Conservation (phyloP, 2,888 invertebrate species). For the Lamproptera curius region DNA sequence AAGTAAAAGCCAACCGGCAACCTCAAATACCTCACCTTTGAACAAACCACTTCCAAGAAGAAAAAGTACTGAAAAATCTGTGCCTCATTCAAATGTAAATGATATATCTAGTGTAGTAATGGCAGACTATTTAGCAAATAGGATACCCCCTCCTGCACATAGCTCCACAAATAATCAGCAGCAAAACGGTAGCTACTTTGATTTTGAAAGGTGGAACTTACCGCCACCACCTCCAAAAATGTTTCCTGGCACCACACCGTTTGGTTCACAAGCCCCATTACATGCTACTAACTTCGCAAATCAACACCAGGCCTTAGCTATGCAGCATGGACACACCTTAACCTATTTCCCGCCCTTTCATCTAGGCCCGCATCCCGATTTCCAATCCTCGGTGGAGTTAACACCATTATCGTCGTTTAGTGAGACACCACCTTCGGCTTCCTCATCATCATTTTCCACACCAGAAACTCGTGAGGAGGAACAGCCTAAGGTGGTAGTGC, state of each 20-base stretch:
- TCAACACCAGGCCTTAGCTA: slow-evolving; percentile 82
- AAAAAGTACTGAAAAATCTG: slow-evolving; percentile 78
- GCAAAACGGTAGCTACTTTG: slow-evolving; percentile 85
- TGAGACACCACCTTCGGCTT: slow-evolving; percentile 78
- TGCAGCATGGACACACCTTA: slow-evolving; percentile 83
- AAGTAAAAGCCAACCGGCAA: slow-evolving; percentile 56
- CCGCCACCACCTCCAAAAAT: slow-evolving; percentile 84
- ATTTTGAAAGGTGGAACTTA: slow-evolving; percentile 89
- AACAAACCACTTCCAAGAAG: slow-evolving; percentile 67
- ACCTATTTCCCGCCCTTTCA: slow-evolving; percentile 89
- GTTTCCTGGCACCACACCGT: slow-evolving; percentile 79
- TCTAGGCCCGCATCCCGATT: slow-evolving; percentile 83
- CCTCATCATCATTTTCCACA: slow-evolving; percentile 76
- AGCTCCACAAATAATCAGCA: slow-evolving; percentile 78
- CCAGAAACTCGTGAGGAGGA: slow-evolving; percentile 81
- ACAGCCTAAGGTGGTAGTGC: slow-evolving; percentile 91
- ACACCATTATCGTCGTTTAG: slow-evolving; percentile 78
- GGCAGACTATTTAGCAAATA: slow-evolving; percentile 76
- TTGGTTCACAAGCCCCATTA: slow-evolving; percentile 77
- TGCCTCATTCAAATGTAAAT: slow-evolving; percentile 66
- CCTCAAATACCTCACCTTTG: slow-evolving; percentile 44
- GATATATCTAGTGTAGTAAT: slow-evolving; percentile 75
- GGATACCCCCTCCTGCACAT: slow-evolving; percentile 86
- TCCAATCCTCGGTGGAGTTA: slow-evolving; percentile 82
- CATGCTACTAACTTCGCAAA: slow-evolving; percentile 76